Conservation (phyloP, 2,888 invertebrate genomes). For the Diarsia rubi region DNA sequence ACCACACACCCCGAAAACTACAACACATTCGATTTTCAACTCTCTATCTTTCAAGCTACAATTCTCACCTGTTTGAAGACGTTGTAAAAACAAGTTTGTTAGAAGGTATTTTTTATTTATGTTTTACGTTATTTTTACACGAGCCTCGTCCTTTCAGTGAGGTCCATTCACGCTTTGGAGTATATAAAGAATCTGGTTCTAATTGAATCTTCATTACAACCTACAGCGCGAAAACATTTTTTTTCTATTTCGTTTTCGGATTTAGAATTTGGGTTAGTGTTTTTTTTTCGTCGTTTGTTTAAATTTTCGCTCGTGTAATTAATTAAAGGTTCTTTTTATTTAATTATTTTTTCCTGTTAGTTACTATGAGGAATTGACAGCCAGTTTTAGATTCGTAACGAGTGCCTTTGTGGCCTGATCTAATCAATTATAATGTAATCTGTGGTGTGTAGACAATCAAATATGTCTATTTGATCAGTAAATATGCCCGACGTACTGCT, state of each 20-base stretch:
- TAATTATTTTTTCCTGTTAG: background rate
- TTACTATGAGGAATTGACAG: background rate
- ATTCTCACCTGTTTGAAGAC: background rate
- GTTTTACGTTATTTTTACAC: conserved; percentile 80
- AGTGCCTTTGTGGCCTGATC: background rate
- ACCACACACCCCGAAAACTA: background rate
- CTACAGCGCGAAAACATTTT: conserved; percentile 67
- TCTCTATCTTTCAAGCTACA: background rate
- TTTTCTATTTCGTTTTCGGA: conserved; percentile 69
- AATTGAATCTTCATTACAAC: conserved; percentile 71
- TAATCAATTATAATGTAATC: too few relatives aligned
- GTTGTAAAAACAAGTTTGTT: conserved; percentile 43
- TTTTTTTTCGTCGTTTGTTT: conserved; percentile 41
- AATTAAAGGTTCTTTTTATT: conserved; percentile 15
- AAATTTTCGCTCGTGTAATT: conserved; percentile 14
- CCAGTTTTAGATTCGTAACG: background rate
- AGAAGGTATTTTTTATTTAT: conserved; percentile 69
- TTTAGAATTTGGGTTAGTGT: conserved; percentile 72
- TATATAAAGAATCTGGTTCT: conserved; percentile 69
- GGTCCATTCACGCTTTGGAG: conserved; percentile 76
- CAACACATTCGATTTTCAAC: conserved; percentile 38
- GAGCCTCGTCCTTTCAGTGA: conserved; percentile 69
- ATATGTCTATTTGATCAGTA: background rate
- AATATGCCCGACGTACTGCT: background rate
- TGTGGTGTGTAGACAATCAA: background rate